Conservation (phyloP, 2,888 invertebrate species). For the Diaphora mendica region DNA sequence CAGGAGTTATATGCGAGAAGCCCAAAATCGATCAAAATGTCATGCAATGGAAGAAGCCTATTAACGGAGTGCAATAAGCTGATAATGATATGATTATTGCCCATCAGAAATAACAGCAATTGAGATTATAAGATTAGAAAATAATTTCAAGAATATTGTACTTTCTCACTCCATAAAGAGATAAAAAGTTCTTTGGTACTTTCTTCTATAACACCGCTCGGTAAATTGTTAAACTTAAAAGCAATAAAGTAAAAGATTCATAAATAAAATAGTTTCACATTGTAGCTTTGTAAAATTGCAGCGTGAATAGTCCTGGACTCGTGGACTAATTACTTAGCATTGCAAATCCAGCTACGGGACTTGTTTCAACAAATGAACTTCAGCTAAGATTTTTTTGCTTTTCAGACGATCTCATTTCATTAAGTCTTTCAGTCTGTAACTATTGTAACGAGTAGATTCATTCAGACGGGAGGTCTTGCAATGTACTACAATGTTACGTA, state of each 20-base stretch:
- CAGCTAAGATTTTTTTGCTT: slow-evolving; percentile 32
- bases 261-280: slow-evolving; percentile 49
- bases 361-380: slow-evolving; percentile 60
- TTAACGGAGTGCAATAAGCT: too few relatives aligned
- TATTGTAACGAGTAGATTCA: slow-evolving; percentile 41
- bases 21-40: too few relatives aligned
- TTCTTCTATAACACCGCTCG: slow-evolving; percentile 32
- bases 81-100: too few relatives aligned
- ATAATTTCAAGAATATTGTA: not conserved
- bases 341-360: slow-evolving; percentile 56
- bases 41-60: too few relatives aligned
- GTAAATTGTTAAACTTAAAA: slow-evolving; percentile 32
- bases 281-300: slow-evolving; percentile 22
- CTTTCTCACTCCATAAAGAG: not conserved
- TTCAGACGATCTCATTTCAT: slow-evolving; percentile 37
- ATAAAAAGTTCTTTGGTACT: not conserved
- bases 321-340: slow-evolving; percentile 63
- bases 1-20: too few relatives aligned
- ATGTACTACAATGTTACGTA: not conserved
- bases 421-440: slow-evolving; percentile 23
- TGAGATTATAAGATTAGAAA: not conserved
- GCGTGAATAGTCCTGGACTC: slow-evolving; percentile 42
- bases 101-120: not conserved
- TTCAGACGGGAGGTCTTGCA: slow-evolving; percentile 38
- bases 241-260: slow-evolving; percentile 38